Evolutionary conservation across 2,113 vertebrate species (phyloP).

Genomic region (Ibidorhyncha struthersii): DNA sequence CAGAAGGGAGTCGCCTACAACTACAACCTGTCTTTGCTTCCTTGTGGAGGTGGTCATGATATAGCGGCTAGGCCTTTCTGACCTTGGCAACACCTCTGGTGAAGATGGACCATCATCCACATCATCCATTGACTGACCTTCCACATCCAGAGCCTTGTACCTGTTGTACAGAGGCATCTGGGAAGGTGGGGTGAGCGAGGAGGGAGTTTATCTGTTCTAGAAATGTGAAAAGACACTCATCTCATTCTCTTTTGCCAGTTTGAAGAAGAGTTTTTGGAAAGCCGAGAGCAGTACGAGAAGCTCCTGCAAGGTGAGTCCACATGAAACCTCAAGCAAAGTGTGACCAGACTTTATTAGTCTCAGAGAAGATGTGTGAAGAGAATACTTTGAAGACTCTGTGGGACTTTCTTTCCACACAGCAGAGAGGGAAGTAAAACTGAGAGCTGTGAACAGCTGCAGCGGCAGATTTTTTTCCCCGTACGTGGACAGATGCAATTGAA

Average conservation of each 20-base stretch:
- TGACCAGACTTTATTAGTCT: neutral
- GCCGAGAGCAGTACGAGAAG: constrained; percentile 80
- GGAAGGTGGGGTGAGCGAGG: too few species aligned
- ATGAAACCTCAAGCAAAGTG: neutral
- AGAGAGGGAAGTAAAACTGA: neutral
- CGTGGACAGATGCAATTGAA: neutral
- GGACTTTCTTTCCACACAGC: neutral
- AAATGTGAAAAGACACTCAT: neutral
- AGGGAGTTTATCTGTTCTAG: neutral
- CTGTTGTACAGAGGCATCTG: too few species aligned
- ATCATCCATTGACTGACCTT: too few species aligned
- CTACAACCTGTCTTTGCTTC: too few species aligned
- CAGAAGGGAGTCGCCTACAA: too few species aligned
- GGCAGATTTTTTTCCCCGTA: neutral
- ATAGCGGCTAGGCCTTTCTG: too few species aligned
- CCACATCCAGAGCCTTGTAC: too few species aligned
- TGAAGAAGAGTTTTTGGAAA: constrained; percentile 85
- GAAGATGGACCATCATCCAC: too few species aligned
- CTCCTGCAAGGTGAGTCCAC: constrained; percentile 76
- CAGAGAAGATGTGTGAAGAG: neutral
- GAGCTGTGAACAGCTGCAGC: neutral
- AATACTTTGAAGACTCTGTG: neutral
- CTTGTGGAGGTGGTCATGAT: too few species aligned
- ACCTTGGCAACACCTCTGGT: too few species aligned
- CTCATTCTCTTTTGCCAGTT: constrained; percentile 74